A percentile compares a stretch with the other conserved stretches of the same genome.
Evolutionary conservation across 2,888 invertebrate species (phyloP).

Genomic region (Cistogaster globosa): DNA sequence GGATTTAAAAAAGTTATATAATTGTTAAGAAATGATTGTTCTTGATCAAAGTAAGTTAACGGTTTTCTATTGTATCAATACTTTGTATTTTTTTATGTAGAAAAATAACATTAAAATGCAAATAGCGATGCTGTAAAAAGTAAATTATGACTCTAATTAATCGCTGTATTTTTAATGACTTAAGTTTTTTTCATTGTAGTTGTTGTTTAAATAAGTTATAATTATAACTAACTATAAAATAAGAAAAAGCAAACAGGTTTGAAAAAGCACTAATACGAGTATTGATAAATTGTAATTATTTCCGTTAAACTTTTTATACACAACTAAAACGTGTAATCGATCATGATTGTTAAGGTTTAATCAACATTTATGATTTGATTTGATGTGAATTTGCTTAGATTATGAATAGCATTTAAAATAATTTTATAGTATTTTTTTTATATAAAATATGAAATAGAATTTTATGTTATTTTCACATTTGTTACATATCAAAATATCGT

Average conservation of each 20-base stretch:
- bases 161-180: constrained; percentile 20
- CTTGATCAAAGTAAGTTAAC: too few species aligned
- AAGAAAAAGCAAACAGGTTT: constrained; percentile 1
- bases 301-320: constrained; percentile 15
- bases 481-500: too few species aligned
- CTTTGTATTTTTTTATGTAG: too few species aligned
- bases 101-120: neutral
- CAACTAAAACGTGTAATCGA: constrained; percentile 3
- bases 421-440: too few species aligned
- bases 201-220: neutral
- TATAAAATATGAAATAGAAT: too few species aligned
- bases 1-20: too few species aligned
- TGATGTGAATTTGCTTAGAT: too few species aligned
- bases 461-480: too few species aligned
- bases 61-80: too few species aligned
- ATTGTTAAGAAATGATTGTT: too few species aligned
- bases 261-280: neutral
- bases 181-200: neutral
- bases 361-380: too few species aligned
- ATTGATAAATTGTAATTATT: constrained; percentile 19
- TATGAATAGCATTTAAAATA: too few species aligned
- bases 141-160: constrained; percentile 9
- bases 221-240: neutral
- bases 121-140: neutral
- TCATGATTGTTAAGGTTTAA: neutral